Conservation (phyloP, 2,113 vertebrate species). For the Macquaria ambigua region DNA sequence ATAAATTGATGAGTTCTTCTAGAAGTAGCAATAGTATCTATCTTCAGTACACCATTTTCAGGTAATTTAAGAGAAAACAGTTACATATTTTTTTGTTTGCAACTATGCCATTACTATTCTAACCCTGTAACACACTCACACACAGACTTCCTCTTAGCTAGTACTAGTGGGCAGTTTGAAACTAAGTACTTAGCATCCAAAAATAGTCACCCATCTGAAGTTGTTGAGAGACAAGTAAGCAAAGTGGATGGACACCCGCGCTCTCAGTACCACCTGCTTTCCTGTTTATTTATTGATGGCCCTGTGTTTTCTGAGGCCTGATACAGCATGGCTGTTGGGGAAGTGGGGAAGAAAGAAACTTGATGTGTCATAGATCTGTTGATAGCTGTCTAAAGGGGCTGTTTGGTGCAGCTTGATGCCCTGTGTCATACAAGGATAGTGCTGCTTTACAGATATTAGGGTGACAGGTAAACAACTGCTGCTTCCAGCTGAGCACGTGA, state of each 20-base stretch:
- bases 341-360: slow-evolving; percentile 19
- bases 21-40: not conserved
- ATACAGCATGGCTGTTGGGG: slow-evolving; percentile 52
- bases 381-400: slow-evolving; percentile 35
- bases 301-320: slow-evolving; percentile 61
- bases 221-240: slow-evolving; percentile 48
- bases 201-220: slow-evolving; percentile 68
- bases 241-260: slow-evolving; percentile 60
- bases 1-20: not conserved
- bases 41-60: not conserved
- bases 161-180: slow-evolving; percentile 51
- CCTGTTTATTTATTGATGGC: slow-evolving; percentile 79
- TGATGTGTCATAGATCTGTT: slow-evolving; percentile 46
- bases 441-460: slow-evolving; percentile 15
- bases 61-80: not conserved
- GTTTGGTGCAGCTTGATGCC: slow-evolving; percentile 30
- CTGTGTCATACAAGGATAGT: slow-evolving; percentile 22
- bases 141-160: slow-evolving; percentile 40
- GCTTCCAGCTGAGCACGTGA: slow-evolving; percentile 31
- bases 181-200: slow-evolving; percentile 57
- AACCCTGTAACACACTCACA: slow-evolving; percentile 21
- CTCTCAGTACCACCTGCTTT: slow-evolving; percentile 59
- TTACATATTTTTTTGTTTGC: not conserved
- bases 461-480: slow-evolving; percentile 32
- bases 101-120: slow-evolving; percentile 4